Evolutionary conservation across 2,888 invertebrate species (phyloP), one percentile per base, ranked within the genome.

Genomic region (Hyposoter didymator): DNA sequence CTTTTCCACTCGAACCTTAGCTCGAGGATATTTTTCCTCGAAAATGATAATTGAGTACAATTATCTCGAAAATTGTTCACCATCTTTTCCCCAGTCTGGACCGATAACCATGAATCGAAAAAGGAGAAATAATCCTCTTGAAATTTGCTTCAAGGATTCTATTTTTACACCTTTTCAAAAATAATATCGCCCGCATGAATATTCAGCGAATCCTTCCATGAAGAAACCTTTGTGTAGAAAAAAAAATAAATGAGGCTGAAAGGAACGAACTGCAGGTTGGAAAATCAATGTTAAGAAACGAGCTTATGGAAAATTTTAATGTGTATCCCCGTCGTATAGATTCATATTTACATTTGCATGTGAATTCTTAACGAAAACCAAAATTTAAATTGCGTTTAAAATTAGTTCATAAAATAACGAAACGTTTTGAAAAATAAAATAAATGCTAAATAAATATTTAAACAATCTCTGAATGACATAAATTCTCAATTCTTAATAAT

Each of bases 351-450:
- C 64, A 35, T 74, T 43, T 76, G 64, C 64, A 52, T 67, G 8
- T 55, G 52, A 35, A 39, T 35, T 12, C 22, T 22, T 32, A 62
- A 39, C 67, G 39, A 62, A 62, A 47, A 82, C 70, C 72, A 79
- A 80, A 80, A 28, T 45, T 35, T 66, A 62, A 87, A 84, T 86
- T 75, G 49, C 72, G 72, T 89, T 89, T 88, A 85, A 87, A 84
- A 87, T 87, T 62, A 70, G 80, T 82, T 47, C 66, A 49, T 39
- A 35, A 43, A 66, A 19, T 52, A 45, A 78, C 49, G 62, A 59
- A 62, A 73, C 52, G 39, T 73, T 64, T 19, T 14, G 47, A 62
- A 69, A 67, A 62, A 55, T 17, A 43, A 81, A 45, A n/a, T 78
- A 35, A 52, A 39, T 39, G 10, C 10, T 2, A 39, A 85, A 59